Percentiles rank a stretch among this genome's conserved stretches.
Conservation (phyloP, 2,797 vertebrate genomes). For the Tachyglossus aculeatus region DNA sequence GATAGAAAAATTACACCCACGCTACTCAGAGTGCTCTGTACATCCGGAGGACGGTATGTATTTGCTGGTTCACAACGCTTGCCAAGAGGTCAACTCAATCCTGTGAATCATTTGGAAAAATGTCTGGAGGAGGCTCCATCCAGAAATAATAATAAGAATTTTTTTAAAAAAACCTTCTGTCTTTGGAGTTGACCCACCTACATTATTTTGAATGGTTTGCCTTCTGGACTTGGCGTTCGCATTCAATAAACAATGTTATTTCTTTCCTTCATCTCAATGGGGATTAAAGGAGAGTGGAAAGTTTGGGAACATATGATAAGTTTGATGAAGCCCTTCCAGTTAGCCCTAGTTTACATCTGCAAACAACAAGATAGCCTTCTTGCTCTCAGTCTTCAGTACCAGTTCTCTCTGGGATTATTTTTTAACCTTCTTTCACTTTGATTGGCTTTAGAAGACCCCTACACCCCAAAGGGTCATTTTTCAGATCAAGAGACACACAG, state of each 20-base stretch:
- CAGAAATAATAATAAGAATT: constrained; percentile 5
- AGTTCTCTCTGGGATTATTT: not conserved
- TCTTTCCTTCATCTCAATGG: not conserved
- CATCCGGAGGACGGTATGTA: not conserved
- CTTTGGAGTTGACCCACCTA: too few species aligned
- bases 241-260: not conserved
- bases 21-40: not conserved
- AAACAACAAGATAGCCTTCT: not conserved
- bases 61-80: constrained; percentile 21
- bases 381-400: constrained; percentile 14
- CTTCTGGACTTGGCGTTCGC: too few species aligned
- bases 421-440: not conserved
- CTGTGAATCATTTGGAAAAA: constrained; percentile 30
- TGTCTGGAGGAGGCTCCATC: not conserved
- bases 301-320: not conserved
- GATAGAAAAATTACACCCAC: constrained; percentile 10
- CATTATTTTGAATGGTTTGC: too few species aligned
- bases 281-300: too few species aligned
- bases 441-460: not conserved
- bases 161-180: not conserved
- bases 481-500: constrained; percentile 35
- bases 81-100: constrained; percentile 23
- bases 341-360: not conserved
- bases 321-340: not conserved
- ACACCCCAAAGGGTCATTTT: constrained; percentile 6